phyloP scores from a whole-genome alignment of 2,888 invertebrate genomes.

The Reticulitermes lucifugus region DNA sequence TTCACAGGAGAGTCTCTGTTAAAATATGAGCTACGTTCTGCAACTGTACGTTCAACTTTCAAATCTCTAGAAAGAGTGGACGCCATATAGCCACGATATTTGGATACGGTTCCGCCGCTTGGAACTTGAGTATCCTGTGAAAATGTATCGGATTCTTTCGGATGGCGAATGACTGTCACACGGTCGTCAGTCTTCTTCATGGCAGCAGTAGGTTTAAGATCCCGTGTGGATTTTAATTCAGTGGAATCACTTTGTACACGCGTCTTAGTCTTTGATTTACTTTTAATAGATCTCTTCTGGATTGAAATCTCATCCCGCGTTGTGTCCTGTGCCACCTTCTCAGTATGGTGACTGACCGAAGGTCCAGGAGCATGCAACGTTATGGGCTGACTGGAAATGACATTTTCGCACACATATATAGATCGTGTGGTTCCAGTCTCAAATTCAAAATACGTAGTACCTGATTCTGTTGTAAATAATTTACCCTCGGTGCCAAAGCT shows the following conservation, averaged over 20 bases:
- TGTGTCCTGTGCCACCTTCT: constrained; percentile 29
- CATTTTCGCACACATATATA: constrained; percentile 53
- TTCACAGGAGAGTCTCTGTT: constrained; percentile 48
- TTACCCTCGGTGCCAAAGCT: constrained; percentile 34
- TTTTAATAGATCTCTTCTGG: not conserved
- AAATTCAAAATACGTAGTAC: constrained; percentile 51
- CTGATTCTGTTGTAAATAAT: constrained; percentile 49
- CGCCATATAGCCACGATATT: constrained; percentile 68
- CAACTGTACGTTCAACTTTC: constrained; percentile 63
- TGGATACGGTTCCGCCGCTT: not conserved
- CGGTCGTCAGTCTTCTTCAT: constrained; percentile 46
- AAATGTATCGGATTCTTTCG: constrained; percentile 27
- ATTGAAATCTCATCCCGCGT: not conserved
- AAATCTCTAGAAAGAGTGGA: constrained; percentile 70
- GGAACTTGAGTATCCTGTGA: not conserved
- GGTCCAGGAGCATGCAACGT: constrained; percentile 23
- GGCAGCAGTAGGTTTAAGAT: constrained; percentile 23
- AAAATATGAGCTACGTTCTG: constrained; percentile 47
- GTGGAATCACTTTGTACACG: not conserved
- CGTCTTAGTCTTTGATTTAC: constrained; percentile 4
- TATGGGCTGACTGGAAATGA: constrained; percentile 47
- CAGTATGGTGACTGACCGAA: constrained; percentile 1
- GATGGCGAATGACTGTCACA: constrained; percentile 7
- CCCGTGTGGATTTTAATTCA: constrained; percentile 2
- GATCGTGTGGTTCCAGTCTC: constrained; percentile 46